Evolutionary conservation across 2,888 invertebrate genomes (phyloP), one percentile per base, ranked within the genome.

Genomic region (Philaethria dido): DNA sequence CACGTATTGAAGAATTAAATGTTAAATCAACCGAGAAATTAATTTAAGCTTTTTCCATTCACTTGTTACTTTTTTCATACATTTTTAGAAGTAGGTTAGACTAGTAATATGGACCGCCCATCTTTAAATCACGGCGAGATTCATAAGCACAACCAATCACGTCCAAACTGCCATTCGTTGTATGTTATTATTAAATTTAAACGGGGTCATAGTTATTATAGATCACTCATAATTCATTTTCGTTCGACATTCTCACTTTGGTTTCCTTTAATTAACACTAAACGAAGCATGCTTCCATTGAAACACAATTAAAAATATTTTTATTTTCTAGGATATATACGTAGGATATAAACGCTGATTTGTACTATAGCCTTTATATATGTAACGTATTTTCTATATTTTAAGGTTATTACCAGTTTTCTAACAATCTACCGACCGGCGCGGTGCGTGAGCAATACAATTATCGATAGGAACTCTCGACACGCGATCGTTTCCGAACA

Each of bases 401-500:
- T 59, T 59, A 59, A 59, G 29, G 45, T 25, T 59, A 59, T 59
- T 59, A 59, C 45, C 29, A 61, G 42, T 61, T 61, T 61, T 61
- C 61, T 61, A 61, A 33, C 42, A 45, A 61, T 64, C 48, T 42
- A 18, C 45, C 55, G 1, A 33, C 45, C 52, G 16, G 45, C 14
- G 20, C 9, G 39, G 22, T 63, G 57, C 67, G 67, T 67, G 67
- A 57, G 57, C 50, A 50, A 50, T 67, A 59, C 59, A 63, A 67
- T 57, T 67, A 67, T 67, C 50, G 63, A 67, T 63, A 57, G 63
- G 63, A 67, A 63, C 64, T 64, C 48, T 63, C 42, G 33, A n/a
- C 67, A 67, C 67, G 67, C 67, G 59, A 67, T 63, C 39, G 48
- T 59, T 62, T 59, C 66, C 57, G 67, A 67, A 63, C 59, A 33